Conservation (phyloP, 2,797 vertebrate genomes). For the Tragelaphus oryx region DNA sequence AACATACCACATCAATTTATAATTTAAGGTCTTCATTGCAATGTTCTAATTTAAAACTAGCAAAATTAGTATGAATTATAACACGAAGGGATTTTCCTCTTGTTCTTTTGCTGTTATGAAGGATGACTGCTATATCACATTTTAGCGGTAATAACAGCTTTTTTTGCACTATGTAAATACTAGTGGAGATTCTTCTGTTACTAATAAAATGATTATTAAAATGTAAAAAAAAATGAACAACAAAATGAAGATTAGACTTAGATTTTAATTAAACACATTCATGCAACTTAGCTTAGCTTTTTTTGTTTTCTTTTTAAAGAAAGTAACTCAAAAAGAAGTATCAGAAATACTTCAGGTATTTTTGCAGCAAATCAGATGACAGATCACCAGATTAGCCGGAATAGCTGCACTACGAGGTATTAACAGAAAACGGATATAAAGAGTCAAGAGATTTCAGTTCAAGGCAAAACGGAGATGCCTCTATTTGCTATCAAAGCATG, state of each 20-base stretch:
- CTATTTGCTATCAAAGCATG: background rate
- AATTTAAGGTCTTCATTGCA: background rate
- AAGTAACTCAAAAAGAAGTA: background rate
- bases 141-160: background rate
- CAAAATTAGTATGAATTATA: background rate
- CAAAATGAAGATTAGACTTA: background rate
- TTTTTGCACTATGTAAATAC: background rate
- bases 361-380: constrained; percentile 26
- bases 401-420: background rate
- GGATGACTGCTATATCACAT: background rate
- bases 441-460: background rate
- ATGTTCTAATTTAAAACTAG: background rate
- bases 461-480: background rate
- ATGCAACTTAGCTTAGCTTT: background rate
- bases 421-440: background rate
- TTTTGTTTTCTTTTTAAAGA: background rate
- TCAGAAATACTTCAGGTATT: constrained; percentile 28
- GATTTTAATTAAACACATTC: background rate
- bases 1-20: background rate
- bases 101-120: background rate
- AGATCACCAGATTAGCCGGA: background rate
- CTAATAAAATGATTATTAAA: background rate
- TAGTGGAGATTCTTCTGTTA: background rate
- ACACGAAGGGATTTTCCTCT: background rate
- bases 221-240: background rate